phyloP scores from a whole-genome alignment of 1,140 invertebrate species.

The Watersipora subatra region DNA sequence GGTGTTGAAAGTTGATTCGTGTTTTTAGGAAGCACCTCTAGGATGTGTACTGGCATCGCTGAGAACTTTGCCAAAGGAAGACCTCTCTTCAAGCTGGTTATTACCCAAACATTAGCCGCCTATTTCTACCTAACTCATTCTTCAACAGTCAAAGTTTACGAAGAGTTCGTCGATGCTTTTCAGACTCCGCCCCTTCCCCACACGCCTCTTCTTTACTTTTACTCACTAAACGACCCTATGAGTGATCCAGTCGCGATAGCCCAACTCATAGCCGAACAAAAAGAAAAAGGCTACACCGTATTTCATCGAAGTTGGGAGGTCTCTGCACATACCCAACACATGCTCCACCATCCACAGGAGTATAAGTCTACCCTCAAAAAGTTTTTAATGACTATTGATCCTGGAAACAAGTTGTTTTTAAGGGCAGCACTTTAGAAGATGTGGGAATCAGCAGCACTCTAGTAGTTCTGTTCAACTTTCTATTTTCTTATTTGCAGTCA shows the following conservation, averaged over 20 bases:
- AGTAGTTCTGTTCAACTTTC: too few relatives aligned
- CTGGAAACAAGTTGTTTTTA: background rate
- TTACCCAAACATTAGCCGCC: background rate
- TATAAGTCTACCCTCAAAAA: background rate
- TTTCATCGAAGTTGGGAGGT: background rate
- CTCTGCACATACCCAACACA: background rate
- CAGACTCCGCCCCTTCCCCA: background rate
- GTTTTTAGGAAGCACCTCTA: background rate
- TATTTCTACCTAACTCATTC: background rate
- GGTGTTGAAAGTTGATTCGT: too few relatives aligned
- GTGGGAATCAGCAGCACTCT: too few relatives aligned
- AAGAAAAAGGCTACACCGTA: background rate
- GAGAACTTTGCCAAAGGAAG: background rate
- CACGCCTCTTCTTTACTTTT: background rate
- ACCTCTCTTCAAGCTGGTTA: too few relatives aligned
- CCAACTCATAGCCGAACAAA: background rate
- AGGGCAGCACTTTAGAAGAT: too few relatives aligned
- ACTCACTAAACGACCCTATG: background rate
- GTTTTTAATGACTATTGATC: background rate
- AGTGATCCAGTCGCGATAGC: background rate
- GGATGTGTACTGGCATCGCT: background rate
- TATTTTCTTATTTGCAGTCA: too few relatives aligned
- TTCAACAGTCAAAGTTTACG: background rate
- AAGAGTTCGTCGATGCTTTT: background rate
- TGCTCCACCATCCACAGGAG: background rate